A percentile compares a stretch with the other conserved stretches of the same genome.
phyloP scores from a whole-genome alignment of 2,113 vertebrate genomes.

The Microcebus griseorufus region DNA sequence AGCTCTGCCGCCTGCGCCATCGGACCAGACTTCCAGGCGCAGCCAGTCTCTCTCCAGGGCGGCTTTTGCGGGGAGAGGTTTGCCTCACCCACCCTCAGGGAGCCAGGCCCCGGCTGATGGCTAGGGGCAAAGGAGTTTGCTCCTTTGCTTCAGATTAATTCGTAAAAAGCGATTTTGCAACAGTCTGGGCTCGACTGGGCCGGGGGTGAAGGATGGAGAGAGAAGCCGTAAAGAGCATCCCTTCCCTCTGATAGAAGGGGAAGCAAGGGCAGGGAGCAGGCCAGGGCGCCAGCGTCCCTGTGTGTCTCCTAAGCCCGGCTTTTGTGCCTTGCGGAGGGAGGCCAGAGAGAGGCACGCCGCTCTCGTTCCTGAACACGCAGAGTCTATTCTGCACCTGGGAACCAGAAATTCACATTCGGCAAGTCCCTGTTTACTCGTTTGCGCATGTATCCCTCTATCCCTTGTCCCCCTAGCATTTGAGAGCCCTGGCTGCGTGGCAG shows the following conservation, averaged over 20 bases:
- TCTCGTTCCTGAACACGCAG: neutral
- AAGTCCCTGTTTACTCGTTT: neutral
- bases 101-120: neutral
- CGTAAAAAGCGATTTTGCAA: constrained; percentile 41
- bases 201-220: neutral
- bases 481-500: neutral
- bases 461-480: neutral
- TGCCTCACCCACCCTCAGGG: neutral
- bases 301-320: neutral
- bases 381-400: neutral
- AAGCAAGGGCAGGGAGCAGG: neutral
- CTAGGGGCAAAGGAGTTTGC: neutral
- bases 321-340: neutral
- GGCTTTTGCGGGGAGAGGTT: neutral
- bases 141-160: neutral
- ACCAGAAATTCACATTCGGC: neutral
- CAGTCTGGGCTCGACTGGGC: neutral
- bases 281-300: neutral
- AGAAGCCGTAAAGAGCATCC: neutral
- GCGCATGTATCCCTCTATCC: too few relatives aligned
- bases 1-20: neutral
- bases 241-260: neutral
- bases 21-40: neutral
- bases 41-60: neutral
- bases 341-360: neutral